Evolutionary conservation across 2,113 vertebrate species (phyloP), one percentile per base, ranked within the genome.

Genomic region (Dendrocopos noguchii): DNA sequence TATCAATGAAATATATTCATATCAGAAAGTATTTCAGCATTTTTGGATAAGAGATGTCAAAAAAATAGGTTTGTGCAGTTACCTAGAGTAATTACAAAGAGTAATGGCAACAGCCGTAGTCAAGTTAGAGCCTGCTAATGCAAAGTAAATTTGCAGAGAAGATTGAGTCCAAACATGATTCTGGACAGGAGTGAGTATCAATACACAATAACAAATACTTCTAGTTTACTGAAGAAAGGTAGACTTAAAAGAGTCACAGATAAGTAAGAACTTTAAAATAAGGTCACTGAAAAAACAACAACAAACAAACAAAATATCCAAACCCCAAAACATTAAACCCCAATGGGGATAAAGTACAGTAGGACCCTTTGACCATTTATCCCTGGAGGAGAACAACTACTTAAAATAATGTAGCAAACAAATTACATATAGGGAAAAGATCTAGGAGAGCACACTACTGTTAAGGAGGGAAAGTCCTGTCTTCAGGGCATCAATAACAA

Each of bases 131-230:
- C 7, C 7, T 79, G 27, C 44, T 81, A 74, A 59, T 18, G 14
- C 5, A 56, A 87, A 80, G 67, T 28, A 88, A 83, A 88, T 72
- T 70, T 86, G 39, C 46, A 82, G 65, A 77, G 46, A 85, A 70
- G 10, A 44, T 18, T 67, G n/a, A 80, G 44, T 57, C 88, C n/a
- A 84, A 53, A 59, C 18, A 84, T 25, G 15, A 66, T 31, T 89
- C 34, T 84, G 25, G 46, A 61, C 18, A 53, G 28, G 50, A 91
- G 56, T 89, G 65, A 66, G 18, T 17, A 74, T 47, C 56, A 80
- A 47, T 17, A 78, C 13, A 8, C 8, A 75, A 73, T 42, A 9
- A 60, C 7, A 67, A 75, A 86, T 55, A 53, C 15, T 67, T 17
- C 21, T n/a, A 46, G 7, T 50, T 80, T 63, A 63, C 9, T 39